Conservation (phyloP, 2,113 vertebrate species). For the Ochotona curzoniae region DNA sequence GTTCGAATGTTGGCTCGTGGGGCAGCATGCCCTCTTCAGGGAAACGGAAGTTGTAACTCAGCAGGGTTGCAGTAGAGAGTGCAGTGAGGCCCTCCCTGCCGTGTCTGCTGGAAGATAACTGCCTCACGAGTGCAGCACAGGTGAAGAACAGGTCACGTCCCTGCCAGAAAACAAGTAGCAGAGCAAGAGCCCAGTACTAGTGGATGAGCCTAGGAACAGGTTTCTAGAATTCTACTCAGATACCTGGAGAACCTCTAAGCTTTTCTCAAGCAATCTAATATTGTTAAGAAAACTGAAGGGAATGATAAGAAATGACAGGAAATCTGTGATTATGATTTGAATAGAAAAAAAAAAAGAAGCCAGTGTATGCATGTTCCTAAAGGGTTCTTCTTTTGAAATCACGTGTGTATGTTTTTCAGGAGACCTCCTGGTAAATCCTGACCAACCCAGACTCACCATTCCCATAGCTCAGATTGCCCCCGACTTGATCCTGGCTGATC, state of each 20-base stretch:
- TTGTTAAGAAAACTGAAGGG: background rate
- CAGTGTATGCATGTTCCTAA: background rate
- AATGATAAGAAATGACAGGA: background rate
- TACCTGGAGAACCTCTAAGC: slow-evolving; percentile 16
- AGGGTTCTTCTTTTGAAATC: background rate
- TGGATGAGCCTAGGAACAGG: background rate
- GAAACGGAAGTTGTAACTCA: background rate
- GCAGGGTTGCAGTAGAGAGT: background rate
- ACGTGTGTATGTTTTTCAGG: slow-evolving; percentile 82
- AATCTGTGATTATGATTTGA: background rate
- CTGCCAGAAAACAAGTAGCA: background rate
- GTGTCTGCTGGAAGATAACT: background rate
- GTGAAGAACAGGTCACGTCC: background rate
- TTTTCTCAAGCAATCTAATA: slow-evolving; percentile 38
- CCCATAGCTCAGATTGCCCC: slow-evolving; percentile 96
- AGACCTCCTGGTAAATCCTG: slow-evolving; percentile 91
- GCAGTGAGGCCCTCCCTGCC: background rate
- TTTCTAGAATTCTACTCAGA: background rate
- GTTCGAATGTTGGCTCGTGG: background rate
- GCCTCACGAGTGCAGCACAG: background rate
- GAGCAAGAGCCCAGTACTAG: background rate
- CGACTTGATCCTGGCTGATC: slow-evolving; percentile 93
- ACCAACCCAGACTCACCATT: slow-evolving; percentile 89
- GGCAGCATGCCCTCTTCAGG: background rate
- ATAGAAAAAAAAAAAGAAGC: background rate